These are phyloP conservation scores for Lasius platythorax DNA, from an alignment of 2,888 invertebrate species.

Conservation along the genomic window DNA sequence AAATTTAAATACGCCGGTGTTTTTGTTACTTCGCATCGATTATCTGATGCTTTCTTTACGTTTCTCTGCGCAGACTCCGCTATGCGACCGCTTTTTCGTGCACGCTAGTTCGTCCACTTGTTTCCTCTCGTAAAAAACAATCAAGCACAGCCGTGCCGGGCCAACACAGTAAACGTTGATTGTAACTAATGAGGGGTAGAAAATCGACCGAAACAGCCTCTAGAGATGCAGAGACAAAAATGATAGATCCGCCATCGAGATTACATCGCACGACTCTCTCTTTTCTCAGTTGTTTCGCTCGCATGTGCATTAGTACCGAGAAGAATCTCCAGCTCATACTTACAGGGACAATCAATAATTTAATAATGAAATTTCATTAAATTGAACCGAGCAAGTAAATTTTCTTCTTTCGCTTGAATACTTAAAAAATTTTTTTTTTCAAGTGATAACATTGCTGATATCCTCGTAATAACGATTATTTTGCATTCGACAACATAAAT, in stretches of 20 bases:
- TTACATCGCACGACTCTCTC: slow-evolving; percentile 3
- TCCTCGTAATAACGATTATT: slow-evolving; percentile 24
- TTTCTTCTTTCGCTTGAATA: not conserved
- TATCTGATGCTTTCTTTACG: slow-evolving; percentile 27
- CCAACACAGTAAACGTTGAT: slow-evolving; percentile 81
- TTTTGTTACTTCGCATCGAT: slow-evolving; percentile 69
- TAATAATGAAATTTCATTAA: not conserved
- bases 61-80: slow-evolving; percentile 20
- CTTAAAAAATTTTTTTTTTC: not conserved
- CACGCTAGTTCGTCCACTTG: slow-evolving; percentile 25
- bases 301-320: not conserved
- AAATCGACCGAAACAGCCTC: slow-evolving; percentile 34
- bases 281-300: not conserved
- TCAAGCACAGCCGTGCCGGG: slow-evolving; percentile 79
- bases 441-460: not conserved
- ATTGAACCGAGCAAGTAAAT: not conserved
- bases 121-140: slow-evolving; percentile 83
- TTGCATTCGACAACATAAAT: slow-evolving; percentile 29
- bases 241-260: slow-evolving; percentile 33
- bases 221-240: slow-evolving; percentile 38
- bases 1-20: slow-evolving; percentile 78
- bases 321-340: not conserved
- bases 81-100: slow-evolving; percentile 23
- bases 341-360: slow-evolving; percentile 4
- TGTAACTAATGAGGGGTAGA: slow-evolving; percentile 79